phyloP scores from a whole-genome alignment of 2,797 vertebrate species.

The Columba guinea region DNA sequence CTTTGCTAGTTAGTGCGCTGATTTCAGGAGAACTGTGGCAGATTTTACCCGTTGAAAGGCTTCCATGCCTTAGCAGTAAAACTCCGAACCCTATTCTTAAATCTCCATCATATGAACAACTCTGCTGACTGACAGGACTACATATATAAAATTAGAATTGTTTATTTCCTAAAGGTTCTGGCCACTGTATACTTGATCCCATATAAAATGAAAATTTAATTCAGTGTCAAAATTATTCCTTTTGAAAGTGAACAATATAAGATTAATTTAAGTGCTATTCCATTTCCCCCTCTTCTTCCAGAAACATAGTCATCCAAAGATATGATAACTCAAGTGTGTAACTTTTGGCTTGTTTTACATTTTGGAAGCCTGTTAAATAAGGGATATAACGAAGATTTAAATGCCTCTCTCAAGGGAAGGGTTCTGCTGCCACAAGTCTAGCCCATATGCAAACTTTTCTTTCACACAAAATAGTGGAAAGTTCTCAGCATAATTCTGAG shows the following conservation, averaged over 20 bases:
- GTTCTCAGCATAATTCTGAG: background rate
- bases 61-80: background rate
- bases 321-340: background rate
- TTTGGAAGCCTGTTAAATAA: constrained; percentile 6
- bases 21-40: background rate
- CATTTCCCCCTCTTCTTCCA: background rate
- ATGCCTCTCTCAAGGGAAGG: background rate
- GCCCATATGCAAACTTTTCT: background rate
- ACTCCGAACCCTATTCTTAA: background rate
- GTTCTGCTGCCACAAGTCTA: background rate
- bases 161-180: background rate
- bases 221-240: background rate
- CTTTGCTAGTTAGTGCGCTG: background rate
- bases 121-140: background rate
- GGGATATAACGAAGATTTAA: constrained; percentile 7
- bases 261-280: background rate
- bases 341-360: background rate
- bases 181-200: background rate
- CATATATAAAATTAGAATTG: background rate
- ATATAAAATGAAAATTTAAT: background rate
- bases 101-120: background rate
- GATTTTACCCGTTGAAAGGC: background rate
- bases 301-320: background rate
- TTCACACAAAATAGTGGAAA: background rate
- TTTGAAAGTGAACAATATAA: background rate